Percentiles rank a stretch among this genome's conserved stretches.
These are phyloP conservation scores for Ypsolopha scabrella DNA, from an alignment of 2,888 invertebrate genomes.

Conservation along the genomic window DNA sequence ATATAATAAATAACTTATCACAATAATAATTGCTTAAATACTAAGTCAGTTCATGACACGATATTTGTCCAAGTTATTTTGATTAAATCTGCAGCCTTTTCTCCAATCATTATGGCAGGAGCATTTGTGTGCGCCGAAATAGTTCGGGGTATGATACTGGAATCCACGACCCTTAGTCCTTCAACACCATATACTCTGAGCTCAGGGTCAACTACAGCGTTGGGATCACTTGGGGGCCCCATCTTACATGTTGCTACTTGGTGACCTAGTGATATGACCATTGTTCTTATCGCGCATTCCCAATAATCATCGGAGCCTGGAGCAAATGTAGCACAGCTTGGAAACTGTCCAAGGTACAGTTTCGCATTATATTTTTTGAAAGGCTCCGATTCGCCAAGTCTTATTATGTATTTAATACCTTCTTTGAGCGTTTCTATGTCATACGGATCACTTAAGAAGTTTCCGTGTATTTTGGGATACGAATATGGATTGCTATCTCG, in stretches of 20 bases:
- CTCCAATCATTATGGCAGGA: constrained; percentile 79
- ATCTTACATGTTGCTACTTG: constrained; percentile 78
- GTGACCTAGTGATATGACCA: constrained; percentile 70
- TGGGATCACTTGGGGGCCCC: constrained; percentile 73
- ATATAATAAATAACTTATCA: neutral
- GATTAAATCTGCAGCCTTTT: constrained; percentile 78
- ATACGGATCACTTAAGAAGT: constrained; percentile 79
- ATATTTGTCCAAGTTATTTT: constrained; percentile 65
- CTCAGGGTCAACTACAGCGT: constrained; percentile 75
- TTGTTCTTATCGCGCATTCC: constrained; percentile 74
- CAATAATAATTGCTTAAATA: neutral
- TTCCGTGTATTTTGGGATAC: constrained; percentile 81
- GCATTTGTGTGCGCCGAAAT: constrained; percentile 75
- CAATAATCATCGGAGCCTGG: constrained; percentile 76
- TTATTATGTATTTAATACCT: constrained; percentile 72
- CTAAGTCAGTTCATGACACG: constrained; percentile 8
- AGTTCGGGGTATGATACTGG: constrained; percentile 76
- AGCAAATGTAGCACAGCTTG: constrained; percentile 56
- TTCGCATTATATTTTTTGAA: constrained; percentile 69
- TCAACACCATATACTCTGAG: constrained; percentile 74
- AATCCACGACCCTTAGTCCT: constrained; percentile 74
- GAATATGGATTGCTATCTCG: constrained; percentile 80
- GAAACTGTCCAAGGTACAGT: constrained; percentile 62
- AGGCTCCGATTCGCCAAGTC: constrained; percentile 68
- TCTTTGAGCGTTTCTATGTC: constrained; percentile 71